Conservation (phyloP, 2,797 vertebrate genomes). For the Oryzias dopingdopingensis region DNA sequence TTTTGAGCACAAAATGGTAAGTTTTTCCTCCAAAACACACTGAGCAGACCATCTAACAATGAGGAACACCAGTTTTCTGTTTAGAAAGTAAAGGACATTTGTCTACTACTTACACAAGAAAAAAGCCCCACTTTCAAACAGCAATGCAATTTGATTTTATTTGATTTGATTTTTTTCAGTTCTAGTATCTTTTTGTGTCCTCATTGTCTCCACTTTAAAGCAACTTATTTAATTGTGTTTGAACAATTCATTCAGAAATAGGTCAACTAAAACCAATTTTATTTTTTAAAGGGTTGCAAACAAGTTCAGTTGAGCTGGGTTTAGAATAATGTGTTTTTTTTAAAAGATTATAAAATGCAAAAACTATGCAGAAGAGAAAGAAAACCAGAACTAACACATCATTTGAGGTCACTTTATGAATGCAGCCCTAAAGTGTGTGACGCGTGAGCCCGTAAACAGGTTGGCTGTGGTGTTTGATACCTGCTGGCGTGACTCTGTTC, state of each 20-base stretch:
- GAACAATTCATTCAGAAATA: not conserved
- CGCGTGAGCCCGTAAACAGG: conserved; percentile 1
- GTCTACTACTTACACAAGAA: too few relatives aligned
- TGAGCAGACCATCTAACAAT: too few relatives aligned
- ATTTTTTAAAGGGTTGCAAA: not conserved
- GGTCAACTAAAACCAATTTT: not conserved
- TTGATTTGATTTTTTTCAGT: too few relatives aligned
- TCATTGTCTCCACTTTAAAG: too few relatives aligned
- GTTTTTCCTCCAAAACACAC: not conserved
- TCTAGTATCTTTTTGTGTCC: too few relatives aligned
- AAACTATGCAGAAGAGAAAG: too few relatives aligned
- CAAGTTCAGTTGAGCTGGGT: not conserved
- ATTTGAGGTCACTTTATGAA: conserved; percentile 1
- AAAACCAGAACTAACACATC: not conserved
- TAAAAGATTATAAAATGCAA: too few relatives aligned
- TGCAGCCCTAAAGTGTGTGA: not conserved
- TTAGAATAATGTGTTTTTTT: not conserved
- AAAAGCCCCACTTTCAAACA: too few relatives aligned
- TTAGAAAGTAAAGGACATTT: too few relatives aligned
- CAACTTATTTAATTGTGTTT: not conserved
- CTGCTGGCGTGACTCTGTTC: conserved; percentile 61
- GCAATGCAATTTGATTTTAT: too few relatives aligned
- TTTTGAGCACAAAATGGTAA: too few relatives aligned
- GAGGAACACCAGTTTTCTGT: too few relatives aligned
- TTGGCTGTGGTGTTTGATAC: conserved; percentile 56